These are phyloP conservation scores for Hemicordylus capensis DNA, from an alignment of 2,113 vertebrate species.

Conservation along the genomic window DNA sequence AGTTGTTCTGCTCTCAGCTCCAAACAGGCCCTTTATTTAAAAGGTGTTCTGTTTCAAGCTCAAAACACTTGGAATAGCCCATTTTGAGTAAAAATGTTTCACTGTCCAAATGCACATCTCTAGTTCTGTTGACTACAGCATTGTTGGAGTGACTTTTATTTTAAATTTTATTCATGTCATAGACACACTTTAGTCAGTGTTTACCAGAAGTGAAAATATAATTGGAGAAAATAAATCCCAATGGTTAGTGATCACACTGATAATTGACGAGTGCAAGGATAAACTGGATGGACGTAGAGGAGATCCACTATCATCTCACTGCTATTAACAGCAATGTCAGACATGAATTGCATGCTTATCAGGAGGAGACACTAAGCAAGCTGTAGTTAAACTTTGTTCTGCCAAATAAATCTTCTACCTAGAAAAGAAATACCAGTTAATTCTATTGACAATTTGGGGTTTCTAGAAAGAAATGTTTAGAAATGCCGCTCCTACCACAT, in stretches of 20 bases:
- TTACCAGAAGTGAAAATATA: constrained; percentile 26
- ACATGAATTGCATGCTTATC: constrained; percentile 38
- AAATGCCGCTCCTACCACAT: no score
- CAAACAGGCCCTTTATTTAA: no score
- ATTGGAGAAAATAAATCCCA: constrained; percentile 34
- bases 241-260: constrained; percentile 11
- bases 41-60: no score
- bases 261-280: constrained; percentile 4
- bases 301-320: neutral
- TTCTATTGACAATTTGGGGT: neutral
- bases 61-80: no score
- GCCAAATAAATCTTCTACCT: neutral
- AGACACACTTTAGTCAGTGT: neutral
- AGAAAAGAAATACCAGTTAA: neutral
- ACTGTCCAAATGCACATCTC: no score
- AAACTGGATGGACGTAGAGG: constrained; percentile 13
- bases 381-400: constrained; percentile 4
- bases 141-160: neutral
- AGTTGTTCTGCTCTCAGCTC: no score
- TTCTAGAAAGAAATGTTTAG: neutral
- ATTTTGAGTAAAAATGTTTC: no score
- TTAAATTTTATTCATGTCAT: neutral
- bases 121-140: neutral
- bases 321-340: constrained; percentile 24
- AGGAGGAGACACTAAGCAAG: constrained; percentile 12